phyloP scores from a whole-genome alignment of 2,888 invertebrate species.

The Archaeoteleia sp. region DNA sequence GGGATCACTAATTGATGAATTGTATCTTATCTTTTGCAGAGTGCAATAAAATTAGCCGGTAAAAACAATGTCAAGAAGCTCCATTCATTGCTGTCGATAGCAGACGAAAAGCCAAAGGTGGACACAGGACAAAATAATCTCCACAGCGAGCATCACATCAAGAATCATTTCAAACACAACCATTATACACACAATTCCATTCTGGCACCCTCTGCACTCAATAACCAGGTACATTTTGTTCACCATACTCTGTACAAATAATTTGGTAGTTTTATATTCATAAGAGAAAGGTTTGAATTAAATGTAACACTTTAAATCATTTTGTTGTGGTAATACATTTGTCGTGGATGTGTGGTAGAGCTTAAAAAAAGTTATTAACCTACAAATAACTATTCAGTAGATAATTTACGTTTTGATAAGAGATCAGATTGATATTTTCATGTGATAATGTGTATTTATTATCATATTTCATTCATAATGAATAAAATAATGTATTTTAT shows the following conservation, averaged over 20 bases:
- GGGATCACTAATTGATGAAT: conserved; percentile 43
- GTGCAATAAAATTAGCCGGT: conserved; percentile 78
- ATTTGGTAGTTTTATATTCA: background rate
- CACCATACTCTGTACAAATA: background rate
- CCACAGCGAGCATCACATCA: conserved; percentile 73
- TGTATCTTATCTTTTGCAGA: conserved; percentile 71
- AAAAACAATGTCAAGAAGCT: conserved; percentile 79
- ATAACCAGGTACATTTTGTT: conserved; percentile 69
- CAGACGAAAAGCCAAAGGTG: conserved; percentile 78
- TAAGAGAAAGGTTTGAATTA: background rate
- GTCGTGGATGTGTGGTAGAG: too few relatives aligned
- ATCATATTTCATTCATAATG: too few relatives aligned
- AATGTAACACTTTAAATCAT: background rate
- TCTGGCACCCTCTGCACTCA: conserved; percentile 72
- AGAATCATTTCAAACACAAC: conserved; percentile 74
- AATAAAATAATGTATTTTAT: too few relatives aligned
- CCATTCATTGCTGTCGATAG: conserved; percentile 77
- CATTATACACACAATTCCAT: conserved; percentile 74
- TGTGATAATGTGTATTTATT: too few relatives aligned
- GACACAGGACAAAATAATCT: conserved; percentile 77
- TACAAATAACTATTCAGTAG: too few relatives aligned
- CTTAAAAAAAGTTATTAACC: too few relatives aligned
- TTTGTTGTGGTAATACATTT: too few relatives aligned
- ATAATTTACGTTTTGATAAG: too few relatives aligned
- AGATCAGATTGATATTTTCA: too few relatives aligned